phyloP scores from a whole-genome alignment of 2,888 invertebrate genomes.

The Orthosia gothica region DNA sequence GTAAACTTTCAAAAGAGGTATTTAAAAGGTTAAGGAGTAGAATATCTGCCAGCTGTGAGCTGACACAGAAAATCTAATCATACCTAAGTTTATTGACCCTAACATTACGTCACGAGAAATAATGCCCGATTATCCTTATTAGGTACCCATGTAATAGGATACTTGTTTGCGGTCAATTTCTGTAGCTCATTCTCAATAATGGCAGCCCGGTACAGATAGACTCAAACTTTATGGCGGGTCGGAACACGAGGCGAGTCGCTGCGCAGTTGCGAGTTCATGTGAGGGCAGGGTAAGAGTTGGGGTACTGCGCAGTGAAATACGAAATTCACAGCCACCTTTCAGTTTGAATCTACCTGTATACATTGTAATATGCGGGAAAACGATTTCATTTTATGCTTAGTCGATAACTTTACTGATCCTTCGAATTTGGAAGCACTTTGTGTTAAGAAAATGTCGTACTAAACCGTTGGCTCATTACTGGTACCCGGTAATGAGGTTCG shows the following conservation, averaged over 20 bases:
- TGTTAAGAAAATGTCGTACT: slow-evolving; percentile 32
- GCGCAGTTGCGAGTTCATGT: no score
- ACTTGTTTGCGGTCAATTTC: slow-evolving; percentile 57
- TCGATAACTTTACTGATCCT: slow-evolving; percentile 43
- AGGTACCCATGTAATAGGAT: slow-evolving; percentile 52
- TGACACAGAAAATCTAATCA: slow-evolving; percentile 16
- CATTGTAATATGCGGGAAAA: slow-evolving; percentile 35
- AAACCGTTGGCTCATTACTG: slow-evolving; percentile 30
- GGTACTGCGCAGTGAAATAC: no score
- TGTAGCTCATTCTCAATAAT: slow-evolving; percentile 35
- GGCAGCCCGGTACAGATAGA: slow-evolving; percentile 3
- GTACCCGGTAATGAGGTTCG: slow-evolving; percentile 31
- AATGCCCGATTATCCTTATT: slow-evolving; percentile 47
- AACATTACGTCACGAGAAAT: slow-evolving; percentile 39
- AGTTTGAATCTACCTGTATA: slow-evolving; percentile 1
- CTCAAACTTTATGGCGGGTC: no score
- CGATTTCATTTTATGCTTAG: slow-evolving; percentile 44
- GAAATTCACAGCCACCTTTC: no score
- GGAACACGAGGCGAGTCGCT: no score
- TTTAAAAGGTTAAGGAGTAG: neutral
- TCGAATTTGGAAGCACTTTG: slow-evolving; percentile 32
- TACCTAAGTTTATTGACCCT: slow-evolving; percentile 23
- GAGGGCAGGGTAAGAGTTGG: no score
- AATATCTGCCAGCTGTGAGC: neutral
- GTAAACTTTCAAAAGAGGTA: neutral